phyloP scores from a whole-genome alignment of 2,888 invertebrate genomes.

The Polyploca ridens region DNA sequence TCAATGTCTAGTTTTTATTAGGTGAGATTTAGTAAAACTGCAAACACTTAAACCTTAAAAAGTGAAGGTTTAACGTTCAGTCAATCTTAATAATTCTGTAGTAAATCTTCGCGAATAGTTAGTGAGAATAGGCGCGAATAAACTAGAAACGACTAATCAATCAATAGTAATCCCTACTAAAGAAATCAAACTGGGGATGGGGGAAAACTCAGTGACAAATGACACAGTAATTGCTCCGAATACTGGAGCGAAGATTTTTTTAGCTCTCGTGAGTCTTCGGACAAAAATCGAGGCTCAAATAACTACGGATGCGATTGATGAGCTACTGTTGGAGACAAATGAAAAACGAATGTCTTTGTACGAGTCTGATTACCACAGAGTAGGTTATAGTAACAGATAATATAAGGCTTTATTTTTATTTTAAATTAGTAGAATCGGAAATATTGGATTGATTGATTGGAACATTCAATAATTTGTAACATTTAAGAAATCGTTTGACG shows the following conservation, averaged over 20 bases:
- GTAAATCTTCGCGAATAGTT: conserved; percentile 38
- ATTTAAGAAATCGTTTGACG: no score
- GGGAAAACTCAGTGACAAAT: conserved; percentile 73
- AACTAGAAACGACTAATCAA: conserved; percentile 66
- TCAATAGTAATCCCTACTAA: conserved; percentile 67
- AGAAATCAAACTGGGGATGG: conserved; percentile 67
- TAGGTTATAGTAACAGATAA: conserved; percentile 22
- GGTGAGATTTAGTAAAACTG: not conserved
- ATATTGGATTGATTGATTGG: not conserved
- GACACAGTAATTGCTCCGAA: conserved; percentile 74
- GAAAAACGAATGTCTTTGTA: conserved; percentile 60
- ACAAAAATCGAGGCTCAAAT: conserved; percentile 65
- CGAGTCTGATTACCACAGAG: conserved; percentile 52
- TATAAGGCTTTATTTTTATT: conserved; percentile 24
- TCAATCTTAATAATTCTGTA: conserved; percentile 36
- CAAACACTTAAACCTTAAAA: not conserved
- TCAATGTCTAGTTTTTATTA: not conserved
- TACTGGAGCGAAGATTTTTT: conserved; percentile 63
- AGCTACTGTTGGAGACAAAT: conserved; percentile 61
- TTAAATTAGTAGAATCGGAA: no score
- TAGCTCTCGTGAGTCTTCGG: conserved; percentile 29
- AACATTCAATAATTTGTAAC: not conserved
- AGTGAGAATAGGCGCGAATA: conserved; percentile 11
- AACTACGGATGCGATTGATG: conserved; percentile 75
- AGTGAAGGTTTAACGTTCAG: not conserved